Conservation (phyloP, 2,113 vertebrate genomes). For the Pontoporia blainvillei region DNA sequence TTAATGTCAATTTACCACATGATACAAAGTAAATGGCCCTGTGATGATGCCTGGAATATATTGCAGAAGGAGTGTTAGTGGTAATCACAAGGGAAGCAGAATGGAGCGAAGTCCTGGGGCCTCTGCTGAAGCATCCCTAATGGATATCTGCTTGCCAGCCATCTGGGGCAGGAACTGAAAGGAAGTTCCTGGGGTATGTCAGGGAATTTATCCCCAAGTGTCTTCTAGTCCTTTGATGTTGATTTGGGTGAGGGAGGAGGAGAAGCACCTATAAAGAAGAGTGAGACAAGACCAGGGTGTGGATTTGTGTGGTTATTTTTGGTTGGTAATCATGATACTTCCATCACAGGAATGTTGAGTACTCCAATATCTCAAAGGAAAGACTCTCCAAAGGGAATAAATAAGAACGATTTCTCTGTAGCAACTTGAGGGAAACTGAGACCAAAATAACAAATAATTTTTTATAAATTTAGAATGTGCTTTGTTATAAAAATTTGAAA, state of each 20-base stretch:
- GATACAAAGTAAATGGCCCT: neutral
- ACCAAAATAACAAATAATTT: neutral
- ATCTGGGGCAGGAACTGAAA: neutral
- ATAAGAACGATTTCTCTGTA: neutral
- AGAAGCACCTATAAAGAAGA: neutral
- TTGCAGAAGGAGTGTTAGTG: neutral
- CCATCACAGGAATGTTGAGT: neutral
- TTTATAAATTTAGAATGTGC: neutral
- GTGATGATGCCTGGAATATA: neutral
- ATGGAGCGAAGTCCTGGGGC: neutral
- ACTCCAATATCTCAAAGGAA: neutral
- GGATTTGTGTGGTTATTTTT: slow-evolving; percentile 35
- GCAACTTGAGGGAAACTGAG: neutral
- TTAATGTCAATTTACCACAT: neutral
- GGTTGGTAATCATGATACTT: neutral
- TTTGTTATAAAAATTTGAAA: slow-evolving; percentile 8
- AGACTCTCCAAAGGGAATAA: neutral
- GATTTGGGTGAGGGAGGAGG: neutral
- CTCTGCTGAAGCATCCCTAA: neutral
- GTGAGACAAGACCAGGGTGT: neutral
- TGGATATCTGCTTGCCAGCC: neutral
- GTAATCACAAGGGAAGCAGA: neutral
- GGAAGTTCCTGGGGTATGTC: neutral
- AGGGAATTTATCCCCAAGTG: neutral
- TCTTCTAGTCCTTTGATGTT: neutral